These are phyloP conservation scores for Hyperopisus bebe DNA, from an alignment of 2,113 vertebrate species.

Conservation along the genomic window DNA sequence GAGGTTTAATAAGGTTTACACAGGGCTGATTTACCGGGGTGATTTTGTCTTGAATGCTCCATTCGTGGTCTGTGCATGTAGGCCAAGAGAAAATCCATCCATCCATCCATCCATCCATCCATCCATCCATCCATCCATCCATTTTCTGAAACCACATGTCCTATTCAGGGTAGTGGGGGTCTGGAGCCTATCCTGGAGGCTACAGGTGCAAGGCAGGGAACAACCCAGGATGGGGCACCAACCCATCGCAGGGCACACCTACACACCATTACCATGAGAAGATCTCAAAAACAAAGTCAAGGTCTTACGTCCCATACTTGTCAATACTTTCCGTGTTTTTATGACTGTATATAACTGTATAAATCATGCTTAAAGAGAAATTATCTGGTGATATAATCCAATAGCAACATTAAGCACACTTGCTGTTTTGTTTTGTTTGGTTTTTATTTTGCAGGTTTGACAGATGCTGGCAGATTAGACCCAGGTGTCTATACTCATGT, in stretches of 20 bases:
- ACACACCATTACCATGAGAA: neutral
- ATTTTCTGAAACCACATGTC: neutral
- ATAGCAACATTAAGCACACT: neutral
- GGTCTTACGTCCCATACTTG: neutral
- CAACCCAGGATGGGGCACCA: neutral
- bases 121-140: neutral
- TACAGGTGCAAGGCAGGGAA: neutral
- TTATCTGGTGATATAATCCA: neutral
- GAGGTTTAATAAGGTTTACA: neutral
- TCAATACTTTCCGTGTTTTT: neutral
- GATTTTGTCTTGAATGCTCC: neutral
- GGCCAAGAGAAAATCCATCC: neutral
- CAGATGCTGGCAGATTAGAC: neutral
- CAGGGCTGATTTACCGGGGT: neutral
- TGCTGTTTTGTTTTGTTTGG: neutral
- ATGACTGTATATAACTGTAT: neutral
- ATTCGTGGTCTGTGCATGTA: neutral
- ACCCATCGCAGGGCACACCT: too few species aligned
- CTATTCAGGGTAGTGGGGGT: neutral
- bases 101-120: neutral
- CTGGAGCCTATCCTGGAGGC: neutral
- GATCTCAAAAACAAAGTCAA: neutral
- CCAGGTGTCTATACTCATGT: neutral
- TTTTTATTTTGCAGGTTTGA: neutral
- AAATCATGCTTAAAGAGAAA: neutral